Evolutionary conservation across 2,888 invertebrate species (phyloP), one percentile per base, ranked within the genome.

Genomic region (Dolichomitus sp.): DNA sequence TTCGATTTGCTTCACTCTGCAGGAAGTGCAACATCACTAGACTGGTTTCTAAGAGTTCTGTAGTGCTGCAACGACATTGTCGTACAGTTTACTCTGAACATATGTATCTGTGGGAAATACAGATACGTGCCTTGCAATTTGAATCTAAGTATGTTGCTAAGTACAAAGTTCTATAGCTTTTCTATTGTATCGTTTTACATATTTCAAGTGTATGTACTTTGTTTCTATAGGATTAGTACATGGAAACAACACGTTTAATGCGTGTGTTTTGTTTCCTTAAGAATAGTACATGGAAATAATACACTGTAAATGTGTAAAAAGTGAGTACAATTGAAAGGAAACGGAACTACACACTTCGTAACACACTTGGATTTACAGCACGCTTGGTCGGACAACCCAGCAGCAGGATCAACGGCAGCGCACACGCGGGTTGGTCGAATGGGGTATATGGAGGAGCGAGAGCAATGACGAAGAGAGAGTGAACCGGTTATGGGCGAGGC

Each of bases 401-500:
- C 79, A 69, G 50, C 57, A 85, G 88, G 84, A 87, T 85, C 79
- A 85, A 86, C 81, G 73, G 86, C 77, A 54, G 83, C 82, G 69
- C 61, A 80, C 66, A 48, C 68, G 73, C 80, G 83, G 88, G 90
- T 89, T 89, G 87, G 89, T 74, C 83, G 87, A 65, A 78, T 75
- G 65, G 70, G 72, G 52, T 66, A 69, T 37, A 37, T 5, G 61
- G 69, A 82, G 69, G 73, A 76, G 81, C 42, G 63, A 72, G 77
- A 76, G 81, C 83, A 84, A 87, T 85, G 86, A 88, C 85, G 87
- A 86, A 86, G 88, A 90, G 87, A 89, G 88, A 87, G 84, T 87
- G 91, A 93, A 93, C 93, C 93, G 93, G 93, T 93, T 93, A 93
- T 93, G 93, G 93, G 93, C 92, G 93, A 92, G 93, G 92, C 93